Conservation (phyloP, 1,140 invertebrate species). For the Pseudobourletiella spinata region DNA sequence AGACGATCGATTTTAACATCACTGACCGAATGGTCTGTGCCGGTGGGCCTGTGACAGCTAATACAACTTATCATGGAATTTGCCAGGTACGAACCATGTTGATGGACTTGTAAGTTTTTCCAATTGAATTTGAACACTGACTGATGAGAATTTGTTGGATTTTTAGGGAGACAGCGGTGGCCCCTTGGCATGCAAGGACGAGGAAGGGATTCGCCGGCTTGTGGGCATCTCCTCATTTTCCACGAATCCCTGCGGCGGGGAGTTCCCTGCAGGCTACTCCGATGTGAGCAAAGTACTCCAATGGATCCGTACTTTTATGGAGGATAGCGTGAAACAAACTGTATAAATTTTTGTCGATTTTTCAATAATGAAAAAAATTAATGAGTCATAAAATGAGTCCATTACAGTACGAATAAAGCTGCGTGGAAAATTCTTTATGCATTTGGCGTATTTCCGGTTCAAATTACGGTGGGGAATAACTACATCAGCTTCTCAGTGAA, state of each 20-base stretch:
- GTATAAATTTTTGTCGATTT: background rate
- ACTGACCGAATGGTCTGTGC: background rate
- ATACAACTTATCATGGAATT: background rate
- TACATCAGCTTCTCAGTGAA: no score
- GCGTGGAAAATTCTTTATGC: no score
- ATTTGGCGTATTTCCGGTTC: no score
- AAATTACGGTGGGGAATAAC: no score
- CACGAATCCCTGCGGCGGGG: background rate
- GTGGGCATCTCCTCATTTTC: background rate
- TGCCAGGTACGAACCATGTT: background rate
- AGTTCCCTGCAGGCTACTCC: background rate
- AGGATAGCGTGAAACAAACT: background rate
- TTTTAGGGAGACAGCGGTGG: background rate
- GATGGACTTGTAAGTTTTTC: no score
- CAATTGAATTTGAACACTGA: no score
- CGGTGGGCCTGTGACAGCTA: background rate
- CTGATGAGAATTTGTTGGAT: no score
- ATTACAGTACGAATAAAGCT: no score
- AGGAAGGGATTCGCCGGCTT: background rate
- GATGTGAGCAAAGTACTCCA: background rate
- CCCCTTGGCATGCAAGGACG: background rate
- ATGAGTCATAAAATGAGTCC: no score
- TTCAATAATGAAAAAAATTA: no score
- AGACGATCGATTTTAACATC: background rate
- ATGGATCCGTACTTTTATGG: constrained; percentile 20